phyloP scores from a whole-genome alignment of 2,797 vertebrate species.

The Ctenopoma multispine region DNA sequence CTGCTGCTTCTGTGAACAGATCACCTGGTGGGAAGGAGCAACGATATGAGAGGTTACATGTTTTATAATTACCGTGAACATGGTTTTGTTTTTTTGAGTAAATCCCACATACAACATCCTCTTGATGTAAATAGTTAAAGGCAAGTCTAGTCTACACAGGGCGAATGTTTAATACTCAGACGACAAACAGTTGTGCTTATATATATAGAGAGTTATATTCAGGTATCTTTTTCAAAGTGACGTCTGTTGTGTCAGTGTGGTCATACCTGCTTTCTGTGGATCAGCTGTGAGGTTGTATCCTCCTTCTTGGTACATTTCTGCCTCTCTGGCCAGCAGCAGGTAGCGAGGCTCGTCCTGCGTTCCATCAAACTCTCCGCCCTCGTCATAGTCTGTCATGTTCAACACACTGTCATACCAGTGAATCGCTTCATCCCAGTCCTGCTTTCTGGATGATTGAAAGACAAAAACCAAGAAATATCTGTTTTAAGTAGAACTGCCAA shows the following conservation, averaged over 20 bases:
- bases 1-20: conserved; percentile 94
- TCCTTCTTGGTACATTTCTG: conserved; percentile 90
- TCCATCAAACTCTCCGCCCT: conserved; percentile 95
- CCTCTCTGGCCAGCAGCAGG: conserved; percentile 90
- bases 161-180: too few relatives aligned
- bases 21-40: conserved; percentile 83
- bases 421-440: conserved; percentile 90
- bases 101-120: too few relatives aligned
- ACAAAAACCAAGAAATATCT: not conserved
- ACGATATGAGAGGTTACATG: too few relatives aligned
- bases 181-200: too few relatives aligned
- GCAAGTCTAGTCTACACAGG: too few relatives aligned
- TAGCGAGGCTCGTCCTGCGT: conserved; percentile 93
- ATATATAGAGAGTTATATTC: not conserved
- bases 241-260: not conserved
- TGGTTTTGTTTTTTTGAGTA: too few relatives aligned
- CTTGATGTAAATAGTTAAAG: too few relatives aligned
- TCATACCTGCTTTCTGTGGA: conserved; percentile 90
- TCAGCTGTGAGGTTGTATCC: conserved; percentile 85
- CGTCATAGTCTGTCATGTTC: conserved; percentile 93
- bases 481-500: too few relatives aligned
- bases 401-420: conserved; percentile 90
- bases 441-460: conserved; percentile 76
- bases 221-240: not conserved
- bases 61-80: too few relatives aligned